Evolutionary conservation across 2,888 invertebrate genomes (phyloP).

Genomic region (Agrotis segetum): DNA sequence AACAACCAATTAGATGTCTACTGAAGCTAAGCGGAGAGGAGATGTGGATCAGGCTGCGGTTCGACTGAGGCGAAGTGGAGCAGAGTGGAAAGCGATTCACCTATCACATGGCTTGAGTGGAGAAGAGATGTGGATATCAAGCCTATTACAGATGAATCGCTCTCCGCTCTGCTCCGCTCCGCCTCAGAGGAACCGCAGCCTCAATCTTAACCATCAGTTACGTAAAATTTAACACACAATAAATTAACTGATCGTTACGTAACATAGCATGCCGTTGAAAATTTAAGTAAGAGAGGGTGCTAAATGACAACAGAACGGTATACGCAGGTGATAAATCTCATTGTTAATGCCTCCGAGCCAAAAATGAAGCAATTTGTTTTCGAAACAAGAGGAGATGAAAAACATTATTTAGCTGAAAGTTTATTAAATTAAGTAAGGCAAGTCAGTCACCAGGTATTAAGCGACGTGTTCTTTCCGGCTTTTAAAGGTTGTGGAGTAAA

Average conservation of each 20-base stretch:
- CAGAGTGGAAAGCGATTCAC: too few species aligned
- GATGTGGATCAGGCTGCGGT: too few species aligned
- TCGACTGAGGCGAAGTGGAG: too few species aligned
- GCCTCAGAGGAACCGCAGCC: too few species aligned
- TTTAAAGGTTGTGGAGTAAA: slow-evolving; percentile 9
- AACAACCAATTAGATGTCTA: too few species aligned
- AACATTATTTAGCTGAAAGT: slow-evolving; percentile 85
- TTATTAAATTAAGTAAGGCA: slow-evolving; percentile 78
- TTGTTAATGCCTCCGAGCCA: slow-evolving; percentile 82
- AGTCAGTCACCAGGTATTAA: slow-evolving; percentile 40
- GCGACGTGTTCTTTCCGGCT: not conserved
- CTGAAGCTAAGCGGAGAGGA: too few species aligned
- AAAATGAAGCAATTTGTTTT: slow-evolving; percentile 89
- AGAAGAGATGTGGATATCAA: too few species aligned
- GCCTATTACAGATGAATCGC: too few species aligned
- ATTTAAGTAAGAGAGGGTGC: slow-evolving; percentile 59
- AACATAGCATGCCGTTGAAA: slow-evolving; percentile 45
- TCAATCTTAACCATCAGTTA: slow-evolving; percentile 15
- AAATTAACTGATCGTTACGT: slow-evolving; percentile 46
- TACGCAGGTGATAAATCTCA: slow-evolving; percentile 85
- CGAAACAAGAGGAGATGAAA: slow-evolving; percentile 87
- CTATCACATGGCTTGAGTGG: too few species aligned
- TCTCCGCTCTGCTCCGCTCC: too few species aligned
- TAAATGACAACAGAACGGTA: slow-evolving; percentile 77
- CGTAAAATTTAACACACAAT: slow-evolving; percentile 21